Evolutionary conservation across 2,888 invertebrate genomes (phyloP).

Genomic region (Disparrhopalites patrizii): DNA sequence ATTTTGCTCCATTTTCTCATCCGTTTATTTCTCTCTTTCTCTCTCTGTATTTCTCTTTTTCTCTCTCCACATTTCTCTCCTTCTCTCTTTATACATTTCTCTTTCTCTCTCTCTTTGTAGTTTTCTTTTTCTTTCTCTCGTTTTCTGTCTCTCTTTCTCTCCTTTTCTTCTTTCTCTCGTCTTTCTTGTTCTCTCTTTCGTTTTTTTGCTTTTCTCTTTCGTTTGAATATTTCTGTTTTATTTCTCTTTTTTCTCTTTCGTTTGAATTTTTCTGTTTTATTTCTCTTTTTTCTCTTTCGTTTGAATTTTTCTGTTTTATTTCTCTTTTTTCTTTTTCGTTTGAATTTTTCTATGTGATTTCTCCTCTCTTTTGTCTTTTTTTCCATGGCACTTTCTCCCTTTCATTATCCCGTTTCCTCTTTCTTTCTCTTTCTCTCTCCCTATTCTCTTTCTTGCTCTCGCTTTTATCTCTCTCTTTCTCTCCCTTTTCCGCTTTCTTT

Average conservation of each 20-base stretch:
- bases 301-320: neutral
- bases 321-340: neutral
- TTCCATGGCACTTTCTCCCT: too few species aligned
- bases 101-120: too few species aligned
- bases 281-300: neutral
- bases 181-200: neutral
- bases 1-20: too few species aligned
- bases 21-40: too few species aligned
- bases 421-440: neutral
- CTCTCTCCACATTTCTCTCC: too few species aligned
- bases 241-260: neutral
- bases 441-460: slow-evolving; percentile 2
- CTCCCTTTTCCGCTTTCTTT: neutral
- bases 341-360: too few species aligned
- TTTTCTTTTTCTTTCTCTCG: neutral
- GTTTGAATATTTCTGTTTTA: neutral
- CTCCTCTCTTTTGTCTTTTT: too few species aligned
- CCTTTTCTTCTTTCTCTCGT: neutral
- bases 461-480: neutral
- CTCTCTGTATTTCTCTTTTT: too few species aligned
- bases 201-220: neutral
- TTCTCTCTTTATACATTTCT: too few species aligned
- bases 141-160: slow-evolving; percentile 1
- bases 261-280: neutral
- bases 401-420: neutral